Conservation (phyloP, 64 coral and sea anemone species). For the Pachyseris speciosa region DNA sequence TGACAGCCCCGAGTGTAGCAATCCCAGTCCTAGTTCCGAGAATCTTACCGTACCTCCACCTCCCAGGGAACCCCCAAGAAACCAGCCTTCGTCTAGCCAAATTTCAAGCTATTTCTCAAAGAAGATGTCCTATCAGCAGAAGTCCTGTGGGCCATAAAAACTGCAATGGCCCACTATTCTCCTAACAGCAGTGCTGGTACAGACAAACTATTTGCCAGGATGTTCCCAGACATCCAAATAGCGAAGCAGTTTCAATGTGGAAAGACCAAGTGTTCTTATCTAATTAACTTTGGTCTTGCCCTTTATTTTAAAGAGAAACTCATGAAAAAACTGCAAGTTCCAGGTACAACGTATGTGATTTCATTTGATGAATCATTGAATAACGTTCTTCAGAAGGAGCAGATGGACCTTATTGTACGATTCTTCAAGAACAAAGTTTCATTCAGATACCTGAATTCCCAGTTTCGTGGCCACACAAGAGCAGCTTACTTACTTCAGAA, state of each 20-base stretch:
- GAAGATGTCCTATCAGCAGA: conserved; percentile 83
- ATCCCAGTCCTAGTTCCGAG: conserved; percentile 73
- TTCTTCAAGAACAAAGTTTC: conserved; percentile 68
- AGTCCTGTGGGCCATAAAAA: conserved; percentile 85
- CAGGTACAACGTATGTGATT: conserved; percentile 77
- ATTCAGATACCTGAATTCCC: conserved; percentile 75
- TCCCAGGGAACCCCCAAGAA: conserved; percentile 76
- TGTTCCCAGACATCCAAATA: conserved; percentile 76
- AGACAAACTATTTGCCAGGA: conserved; percentile 80
- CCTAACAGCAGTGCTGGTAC: conserved; percentile 80
- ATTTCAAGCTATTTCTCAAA: conserved; percentile 81
- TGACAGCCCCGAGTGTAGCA: conserved; percentile 65
- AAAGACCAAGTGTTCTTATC: conserved; percentile 65
- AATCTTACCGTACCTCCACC: conserved; percentile 77
- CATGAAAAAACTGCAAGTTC: conserved; percentile 66
- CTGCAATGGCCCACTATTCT: conserved; percentile 74
- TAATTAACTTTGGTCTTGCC: conserved; percentile 73
- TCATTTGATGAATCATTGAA: conserved; percentile 81
- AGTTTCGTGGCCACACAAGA: conserved; percentile 72
- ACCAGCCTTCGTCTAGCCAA: conserved; percentile 72
- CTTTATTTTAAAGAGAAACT: conserved; percentile 70
- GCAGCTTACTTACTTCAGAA: conserved; percentile 66
- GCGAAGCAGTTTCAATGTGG: conserved; percentile 80
- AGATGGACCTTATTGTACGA: conserved; percentile 73
- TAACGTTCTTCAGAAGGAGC: conserved; percentile 69